A percentile compares a stretch with the other conserved stretches of the same genome.
phyloP scores from a whole-genome alignment of 2,113 vertebrate genomes.

The Vireo altiloquus region DNA sequence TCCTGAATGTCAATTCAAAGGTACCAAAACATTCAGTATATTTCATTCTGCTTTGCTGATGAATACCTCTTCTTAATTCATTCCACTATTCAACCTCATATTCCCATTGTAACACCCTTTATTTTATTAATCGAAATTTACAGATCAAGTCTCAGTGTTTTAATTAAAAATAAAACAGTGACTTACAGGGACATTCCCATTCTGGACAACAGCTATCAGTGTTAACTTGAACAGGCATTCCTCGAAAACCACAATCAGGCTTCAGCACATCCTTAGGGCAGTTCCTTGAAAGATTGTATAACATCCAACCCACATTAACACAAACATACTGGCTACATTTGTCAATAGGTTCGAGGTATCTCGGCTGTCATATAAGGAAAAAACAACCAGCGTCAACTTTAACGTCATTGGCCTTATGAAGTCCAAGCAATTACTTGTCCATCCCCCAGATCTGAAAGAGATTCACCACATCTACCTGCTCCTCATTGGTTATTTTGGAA shows the following conservation, averaged over 20 bases:
- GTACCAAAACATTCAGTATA: neutral
- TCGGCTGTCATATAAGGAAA: constrained; percentile 63
- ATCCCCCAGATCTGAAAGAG: neutral
- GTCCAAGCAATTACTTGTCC: rapidly evolving
- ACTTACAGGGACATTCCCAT: constrained; percentile 97
- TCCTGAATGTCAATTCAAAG: neutral
- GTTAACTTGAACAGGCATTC: constrained; percentile 90
- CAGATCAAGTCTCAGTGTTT: neutral
- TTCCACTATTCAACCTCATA: neutral
- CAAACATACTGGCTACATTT: constrained; percentile 93
- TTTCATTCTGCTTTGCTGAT: neutral
- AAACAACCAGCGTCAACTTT: neutral
- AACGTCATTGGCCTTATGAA: neutral
- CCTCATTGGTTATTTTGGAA: neutral
- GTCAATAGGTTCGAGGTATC: constrained; percentile 86
- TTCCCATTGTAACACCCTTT: neutral
- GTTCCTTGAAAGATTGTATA: constrained; percentile 90
- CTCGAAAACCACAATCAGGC: constrained; percentile 90
- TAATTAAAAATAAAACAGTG: neutral
- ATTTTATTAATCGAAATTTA: neutral
- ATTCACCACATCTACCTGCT: neutral
- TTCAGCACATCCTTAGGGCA: constrained; percentile 85
- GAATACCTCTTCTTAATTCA: neutral
- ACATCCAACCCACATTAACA: constrained; percentile 85
- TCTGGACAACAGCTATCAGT: constrained; percentile 91